Base-by-base conservation (phyloP, 2,797 vertebrate genomes). In the Gambusia yucatana region DNA sequence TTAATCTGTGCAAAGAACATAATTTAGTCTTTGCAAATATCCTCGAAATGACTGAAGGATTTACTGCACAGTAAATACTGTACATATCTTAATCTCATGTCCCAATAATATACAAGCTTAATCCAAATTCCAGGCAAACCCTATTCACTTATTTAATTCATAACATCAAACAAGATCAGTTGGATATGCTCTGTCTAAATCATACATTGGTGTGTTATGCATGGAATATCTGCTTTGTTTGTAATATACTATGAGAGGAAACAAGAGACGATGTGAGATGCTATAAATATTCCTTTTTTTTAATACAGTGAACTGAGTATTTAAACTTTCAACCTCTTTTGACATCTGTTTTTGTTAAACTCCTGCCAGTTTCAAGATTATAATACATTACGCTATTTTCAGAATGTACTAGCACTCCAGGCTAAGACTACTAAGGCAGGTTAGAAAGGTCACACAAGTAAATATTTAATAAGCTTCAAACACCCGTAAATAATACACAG, bases 391-490 rank as follows among this genome's bases (percentile, higher is more conserved):
- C 20, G 6, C 0, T n/a, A n/a, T 28, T 44, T 70, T 74, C 63
- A 72, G 43, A 6, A 5, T 20, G n/a, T 48, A 41, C 50, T 59
- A 63, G 82, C 72, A 75, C 76, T 76, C 46, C 76, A 73, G 85
- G 77, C 43, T 65, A 55, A 30, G 83, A 80, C 76, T 82, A 81
- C 82, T 72, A 77, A 75, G 76, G 70, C 63, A 67, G 80, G 82
- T 82, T 81, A 76, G 67, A 86, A 73, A 86, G 77, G 87, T 86
- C 81, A 79, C 48, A 57, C 28, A 9, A 8, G 73, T 93, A 78
- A 93, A 91, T 91, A 91, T 90, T 91, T 82, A 48, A 91, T 90
- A 55, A 17, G 52, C 61, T 47, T 86, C 77, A 89, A 90, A 90
- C 81, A 84, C 52, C 79, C 41, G 63, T 84, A 65, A 91, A 89